Evolutionary conservation across 2,888 invertebrate species (phyloP).

Genomic region (Baronia brevicornis): DNA sequence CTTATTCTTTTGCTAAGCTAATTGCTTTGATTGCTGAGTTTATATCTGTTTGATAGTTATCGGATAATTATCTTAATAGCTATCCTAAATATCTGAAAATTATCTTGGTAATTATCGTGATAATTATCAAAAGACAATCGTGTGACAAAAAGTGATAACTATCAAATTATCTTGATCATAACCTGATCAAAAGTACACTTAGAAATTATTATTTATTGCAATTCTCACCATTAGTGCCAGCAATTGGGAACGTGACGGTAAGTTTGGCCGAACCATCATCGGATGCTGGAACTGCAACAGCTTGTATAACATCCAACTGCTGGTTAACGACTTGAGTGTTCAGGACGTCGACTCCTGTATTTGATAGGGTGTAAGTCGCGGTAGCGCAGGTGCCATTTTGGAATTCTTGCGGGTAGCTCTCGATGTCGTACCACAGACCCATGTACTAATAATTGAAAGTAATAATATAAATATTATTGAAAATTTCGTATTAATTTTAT

Average conservation of each 20-base stretch:
- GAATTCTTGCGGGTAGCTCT: conserved; percentile 51
- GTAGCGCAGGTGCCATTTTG: conserved; percentile 50
- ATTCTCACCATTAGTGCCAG: conserved; percentile 36
- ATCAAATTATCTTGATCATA: no score
- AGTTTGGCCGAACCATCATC: conserved; percentile 44
- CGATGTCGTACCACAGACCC: conserved; percentile 49
- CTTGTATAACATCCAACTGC: conserved; percentile 37
- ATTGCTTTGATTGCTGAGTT: no score
- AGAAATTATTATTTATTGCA: no score
- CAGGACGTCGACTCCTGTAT: conserved; percentile 33
- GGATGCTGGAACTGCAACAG: conserved; percentile 34
- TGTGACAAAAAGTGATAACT: no score
- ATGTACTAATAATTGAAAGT: conserved; percentile 35
- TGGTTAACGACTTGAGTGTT: conserved; percentile 51
- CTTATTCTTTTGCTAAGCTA: no score
- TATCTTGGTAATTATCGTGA: no score
- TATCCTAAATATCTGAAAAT: no score
- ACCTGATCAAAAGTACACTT: no score
- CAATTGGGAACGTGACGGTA: conserved; percentile 40
- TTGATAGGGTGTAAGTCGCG: conserved; percentile 37
- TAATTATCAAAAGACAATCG: no score
- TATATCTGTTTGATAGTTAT: no score
- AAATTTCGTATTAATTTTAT: no score
- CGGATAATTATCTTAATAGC: no score
- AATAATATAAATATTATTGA: neutral